These are phyloP conservation scores for Sceloporus tristichus DNA, from an alignment of 2,113 vertebrate genomes.

Conservation along the genomic window DNA sequence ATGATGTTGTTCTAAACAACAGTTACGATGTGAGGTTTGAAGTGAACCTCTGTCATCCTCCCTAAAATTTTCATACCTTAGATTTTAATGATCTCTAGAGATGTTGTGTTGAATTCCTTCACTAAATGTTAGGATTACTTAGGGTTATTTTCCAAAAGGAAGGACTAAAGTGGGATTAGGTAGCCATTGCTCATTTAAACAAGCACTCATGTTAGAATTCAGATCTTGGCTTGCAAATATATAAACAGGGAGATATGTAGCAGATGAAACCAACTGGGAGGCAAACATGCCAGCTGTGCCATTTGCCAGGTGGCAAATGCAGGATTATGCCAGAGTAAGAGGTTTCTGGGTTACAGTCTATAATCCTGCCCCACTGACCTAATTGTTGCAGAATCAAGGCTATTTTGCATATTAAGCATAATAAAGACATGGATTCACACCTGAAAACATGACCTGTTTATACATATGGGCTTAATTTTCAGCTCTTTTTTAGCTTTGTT, in stretches of 20 bases:
- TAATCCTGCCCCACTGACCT: slow-evolving; percentile 40
- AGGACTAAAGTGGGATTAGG: not conserved
- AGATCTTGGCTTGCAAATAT: not conserved
- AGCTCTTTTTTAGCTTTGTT: slow-evolving; percentile 46
- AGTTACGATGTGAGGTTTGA: not conserved
- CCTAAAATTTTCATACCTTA: not conserved
- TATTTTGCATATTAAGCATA: slow-evolving; percentile 22
- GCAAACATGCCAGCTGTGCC: slow-evolving; percentile 16
- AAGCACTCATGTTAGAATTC: slow-evolving; percentile 6
- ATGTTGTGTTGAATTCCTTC: not conserved
- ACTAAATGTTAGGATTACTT: not conserved
- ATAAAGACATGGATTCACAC: slow-evolving; percentile 41
- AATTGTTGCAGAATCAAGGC: not conserved
- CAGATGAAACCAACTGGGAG: not conserved
- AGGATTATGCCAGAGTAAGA: slow-evolving; percentile 29
- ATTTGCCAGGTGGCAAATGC: slow-evolving; percentile 15
- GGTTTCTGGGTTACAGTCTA: slow-evolving; percentile 19
- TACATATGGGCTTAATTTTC: slow-evolving; percentile 64
- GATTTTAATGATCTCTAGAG: not conserved
- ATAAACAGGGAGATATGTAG: not conserved
- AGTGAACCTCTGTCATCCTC: not conserved
- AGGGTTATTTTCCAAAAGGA: not conserved
- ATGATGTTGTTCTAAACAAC: not conserved
- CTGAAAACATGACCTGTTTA: slow-evolving; percentile 42
- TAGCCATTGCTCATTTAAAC: slow-evolving; percentile 1